These are phyloP conservation scores for Heliornis fulica DNA, from an alignment of 2,113 vertebrate species.

Conservation along the genomic window DNA sequence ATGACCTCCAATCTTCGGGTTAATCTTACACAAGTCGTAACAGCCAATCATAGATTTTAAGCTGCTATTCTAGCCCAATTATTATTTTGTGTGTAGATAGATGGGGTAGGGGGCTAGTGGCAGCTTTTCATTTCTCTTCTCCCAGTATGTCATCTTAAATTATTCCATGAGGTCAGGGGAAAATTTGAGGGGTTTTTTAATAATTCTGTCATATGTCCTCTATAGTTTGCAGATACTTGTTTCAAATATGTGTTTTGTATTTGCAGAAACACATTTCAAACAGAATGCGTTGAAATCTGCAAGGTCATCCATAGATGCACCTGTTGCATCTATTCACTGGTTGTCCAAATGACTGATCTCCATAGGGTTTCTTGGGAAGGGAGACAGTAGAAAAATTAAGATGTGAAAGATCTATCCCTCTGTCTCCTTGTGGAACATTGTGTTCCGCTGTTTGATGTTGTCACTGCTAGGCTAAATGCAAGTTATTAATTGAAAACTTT, in stretches of 20 bases:
- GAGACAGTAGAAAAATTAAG: background rate
- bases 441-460: background rate
- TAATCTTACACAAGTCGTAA: background rate
- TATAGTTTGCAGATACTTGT: background rate
- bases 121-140: background rate
- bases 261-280: background rate
- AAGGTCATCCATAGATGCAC: background rate
- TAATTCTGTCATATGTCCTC: background rate
- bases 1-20: background rate
- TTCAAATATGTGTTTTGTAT: background rate
- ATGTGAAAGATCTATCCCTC: background rate
- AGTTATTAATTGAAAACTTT: background rate
- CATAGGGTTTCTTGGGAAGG: background rate
- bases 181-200: background rate
- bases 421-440: accelerated
- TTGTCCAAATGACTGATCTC: background rate
- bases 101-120: background rate
- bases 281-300: background rate
- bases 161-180: background rate
- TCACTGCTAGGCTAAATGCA: background rate
- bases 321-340: background rate
- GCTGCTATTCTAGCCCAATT: background rate
- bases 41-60: background rate
- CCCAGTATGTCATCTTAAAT: background rate
- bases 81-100: background rate